Conservation (phyloP, 2,113 vertebrate genomes). For the Telmatochromis sp. region DNA sequence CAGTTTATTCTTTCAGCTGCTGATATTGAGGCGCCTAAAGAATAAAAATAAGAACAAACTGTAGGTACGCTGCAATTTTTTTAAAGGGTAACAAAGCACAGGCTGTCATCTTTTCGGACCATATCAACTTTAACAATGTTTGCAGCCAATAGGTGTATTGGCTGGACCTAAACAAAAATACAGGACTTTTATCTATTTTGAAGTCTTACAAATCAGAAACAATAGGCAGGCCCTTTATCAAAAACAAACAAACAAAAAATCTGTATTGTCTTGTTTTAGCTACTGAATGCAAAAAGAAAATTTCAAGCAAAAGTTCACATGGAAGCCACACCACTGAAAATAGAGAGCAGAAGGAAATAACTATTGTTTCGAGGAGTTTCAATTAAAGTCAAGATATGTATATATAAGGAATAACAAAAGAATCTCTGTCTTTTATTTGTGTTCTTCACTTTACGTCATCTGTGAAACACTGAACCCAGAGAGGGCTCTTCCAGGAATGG, state of each 20-base stretch:
- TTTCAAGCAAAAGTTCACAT: slow-evolving; percentile 79
- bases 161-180: not conserved
- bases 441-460: not conserved
- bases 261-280: slow-evolving; percentile 64
- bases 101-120: not conserved
- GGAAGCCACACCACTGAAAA: slow-evolving; percentile 81
- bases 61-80: not conserved
- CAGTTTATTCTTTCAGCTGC: not conserved
- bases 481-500: not conserved
- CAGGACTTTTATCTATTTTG: slow-evolving; percentile 50
- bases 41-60: not conserved
- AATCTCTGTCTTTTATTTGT: not conserved
- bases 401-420: not conserved
- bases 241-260: not conserved
- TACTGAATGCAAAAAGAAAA: slow-evolving; percentile 78
- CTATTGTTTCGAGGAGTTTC: slow-evolving; percentile 75
- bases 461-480: not conserved
- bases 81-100: not conserved
- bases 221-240: slow-evolving; percentile 48
- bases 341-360: slow-evolving; percentile 79
- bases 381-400: slow-evolving; percentile 77
- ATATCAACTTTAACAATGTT: not conserved
- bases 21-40: not conserved
- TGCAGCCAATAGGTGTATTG: not conserved
- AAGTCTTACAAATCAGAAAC: slow-evolving; percentile 65